Evolutionary conservation across 2,113 vertebrate genomes (phyloP).

Genomic region (Canis aureus): DNA sequence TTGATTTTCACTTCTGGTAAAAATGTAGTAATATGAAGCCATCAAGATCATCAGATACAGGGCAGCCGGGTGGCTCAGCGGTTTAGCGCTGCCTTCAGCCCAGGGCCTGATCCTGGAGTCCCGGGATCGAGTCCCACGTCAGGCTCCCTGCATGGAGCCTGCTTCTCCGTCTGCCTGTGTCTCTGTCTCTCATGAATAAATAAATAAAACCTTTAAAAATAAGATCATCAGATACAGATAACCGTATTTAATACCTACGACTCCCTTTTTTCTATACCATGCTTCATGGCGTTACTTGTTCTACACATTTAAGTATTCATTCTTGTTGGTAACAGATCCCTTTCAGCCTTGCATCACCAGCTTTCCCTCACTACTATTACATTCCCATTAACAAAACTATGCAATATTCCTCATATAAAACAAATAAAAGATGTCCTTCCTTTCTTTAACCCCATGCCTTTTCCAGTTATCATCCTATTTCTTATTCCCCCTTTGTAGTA

Average conservation of each 20-base stretch:
- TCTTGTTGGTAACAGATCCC: not conserved
- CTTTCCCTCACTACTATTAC: not conserved
- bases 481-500: not conserved
- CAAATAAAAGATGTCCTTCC: not conserved
- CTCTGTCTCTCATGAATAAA: no score
- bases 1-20: slow-evolving; percentile 61
- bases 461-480: not conserved
- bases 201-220: no score
- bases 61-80: no score
- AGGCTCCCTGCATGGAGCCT: no score
- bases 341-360: not conserved
- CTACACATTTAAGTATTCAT: not conserved
- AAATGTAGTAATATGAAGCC: slow-evolving; percentile 43
- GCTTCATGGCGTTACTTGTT: not conserved
- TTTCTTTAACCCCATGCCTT: not conserved
- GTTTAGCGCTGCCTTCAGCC: no score
- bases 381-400: not conserved
- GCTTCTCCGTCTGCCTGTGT: no score
- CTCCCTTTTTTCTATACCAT: not conserved
- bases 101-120: no score
- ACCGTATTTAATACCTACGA: not conserved
- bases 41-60: not conserved
- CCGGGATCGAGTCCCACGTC: no score
- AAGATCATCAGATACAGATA: not conserved
- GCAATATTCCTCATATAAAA: not conserved